A percentile compares a stretch with the other conserved stretches of the same genome.
Evolutionary conservation across 2,888 invertebrate species (phyloP).

Genomic region (Harpalus rufipes): DNA sequence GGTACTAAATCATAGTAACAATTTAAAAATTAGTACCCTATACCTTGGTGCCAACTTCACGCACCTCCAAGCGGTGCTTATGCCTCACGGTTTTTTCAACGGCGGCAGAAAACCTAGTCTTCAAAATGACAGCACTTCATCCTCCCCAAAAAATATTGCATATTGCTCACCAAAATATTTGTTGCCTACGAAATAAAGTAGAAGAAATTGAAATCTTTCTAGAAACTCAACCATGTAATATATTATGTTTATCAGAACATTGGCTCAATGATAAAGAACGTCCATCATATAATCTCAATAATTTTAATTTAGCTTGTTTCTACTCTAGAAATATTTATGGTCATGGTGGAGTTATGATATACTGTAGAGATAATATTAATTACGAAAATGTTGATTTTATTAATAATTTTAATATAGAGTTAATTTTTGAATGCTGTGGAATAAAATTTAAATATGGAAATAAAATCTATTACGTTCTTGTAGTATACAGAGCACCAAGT

Average conservation of each 20-base stretch:
- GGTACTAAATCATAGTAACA: too few species aligned
- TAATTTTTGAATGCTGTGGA: constrained; percentile 3
- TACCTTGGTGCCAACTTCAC: too few species aligned
- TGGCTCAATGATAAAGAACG: not conserved
- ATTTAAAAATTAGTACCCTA: too few species aligned
- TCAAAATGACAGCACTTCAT: too few species aligned
- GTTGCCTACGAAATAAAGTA: not conserved
- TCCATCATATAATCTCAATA: not conserved
- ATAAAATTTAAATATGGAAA: constrained; percentile 6
- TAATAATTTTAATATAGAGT: not conserved
- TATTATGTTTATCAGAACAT: constrained; percentile 23
- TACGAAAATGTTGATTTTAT: not conserved
- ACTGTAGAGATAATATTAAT: constrained; percentile 6
- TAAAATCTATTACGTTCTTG: not conserved
- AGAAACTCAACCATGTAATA: not conserved
- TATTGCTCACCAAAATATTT: constrained; percentile 4
- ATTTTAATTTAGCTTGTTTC: constrained; percentile 2
- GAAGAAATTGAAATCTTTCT: constrained; percentile 9
- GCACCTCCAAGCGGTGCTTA: too few species aligned
- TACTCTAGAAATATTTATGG: constrained; percentile 3
- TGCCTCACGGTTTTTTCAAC: not conserved
- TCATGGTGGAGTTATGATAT: constrained; percentile 16
- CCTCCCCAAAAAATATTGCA: not conserved
- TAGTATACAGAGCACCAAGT: constrained; percentile 11
- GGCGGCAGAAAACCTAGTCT: not conserved